Evolutionary conservation across 2,113 vertebrate genomes (phyloP).

Genomic region (Gallinago jamesoni): DNA sequence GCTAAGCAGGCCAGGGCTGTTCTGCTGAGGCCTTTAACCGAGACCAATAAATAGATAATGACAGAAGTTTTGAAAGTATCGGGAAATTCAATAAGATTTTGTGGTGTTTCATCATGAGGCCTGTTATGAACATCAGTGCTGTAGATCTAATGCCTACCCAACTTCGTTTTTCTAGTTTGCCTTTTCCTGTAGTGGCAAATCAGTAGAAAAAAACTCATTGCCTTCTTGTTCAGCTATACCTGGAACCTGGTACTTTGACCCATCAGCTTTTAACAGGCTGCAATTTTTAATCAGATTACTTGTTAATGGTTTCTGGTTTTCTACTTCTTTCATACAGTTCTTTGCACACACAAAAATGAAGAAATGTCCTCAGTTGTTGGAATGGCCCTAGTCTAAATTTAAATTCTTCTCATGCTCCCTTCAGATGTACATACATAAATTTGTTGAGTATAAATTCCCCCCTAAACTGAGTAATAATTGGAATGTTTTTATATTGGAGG

Average conservation of each 20-base stretch:
- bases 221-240: background rate
- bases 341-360: background rate
- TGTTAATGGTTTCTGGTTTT: background rate
- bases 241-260: background rate
- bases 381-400: background rate
- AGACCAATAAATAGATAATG: background rate
- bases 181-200: background rate
- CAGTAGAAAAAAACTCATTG: background rate
- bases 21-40: conserved; percentile 1
- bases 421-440: background rate
- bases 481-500: background rate
- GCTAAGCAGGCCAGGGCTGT: background rate
- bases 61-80: background rate
- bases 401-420: background rate
- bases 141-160: background rate
- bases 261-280: background rate
- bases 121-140: background rate
- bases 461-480: background rate
- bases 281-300: conserved; percentile 26
- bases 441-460: background rate
- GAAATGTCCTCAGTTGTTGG: background rate
- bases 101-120: background rate
- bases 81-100: background rate
- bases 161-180: background rate
- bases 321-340: background rate